These are phyloP conservation scores for Trialeurodes vaporariorum DNA, from an alignment of 1,140 invertebrate genomes.

Conservation along the genomic window DNA sequence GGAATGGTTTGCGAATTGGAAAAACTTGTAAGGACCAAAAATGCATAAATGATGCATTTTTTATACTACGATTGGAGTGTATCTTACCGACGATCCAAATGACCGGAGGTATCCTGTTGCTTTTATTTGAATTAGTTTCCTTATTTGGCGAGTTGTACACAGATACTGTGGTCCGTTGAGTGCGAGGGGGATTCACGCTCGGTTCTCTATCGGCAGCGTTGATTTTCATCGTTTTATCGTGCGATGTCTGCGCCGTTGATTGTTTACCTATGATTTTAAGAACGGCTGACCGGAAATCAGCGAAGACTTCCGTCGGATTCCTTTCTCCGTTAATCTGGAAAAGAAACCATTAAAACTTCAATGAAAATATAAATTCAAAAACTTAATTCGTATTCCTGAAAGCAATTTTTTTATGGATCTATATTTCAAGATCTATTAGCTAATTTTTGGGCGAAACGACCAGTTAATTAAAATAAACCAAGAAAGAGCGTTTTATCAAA, in stretches of 20 bases:
- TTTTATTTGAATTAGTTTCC: constrained; percentile 1
- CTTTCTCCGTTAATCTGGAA: constrained; percentile 66
- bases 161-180: background rate
- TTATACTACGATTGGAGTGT: background rate
- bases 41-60: background rate
- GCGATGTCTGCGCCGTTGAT: background rate
- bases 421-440: no score
- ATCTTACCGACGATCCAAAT: constrained; percentile 63
- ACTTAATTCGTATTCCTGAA: no score
- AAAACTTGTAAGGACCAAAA: no score
- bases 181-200: no score
- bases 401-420: no score
- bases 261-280: constrained; percentile 45
- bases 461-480: no score
- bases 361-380: no score
- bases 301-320: constrained; percentile 67
- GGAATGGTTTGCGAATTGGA: no score
- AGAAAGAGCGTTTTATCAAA: no score
- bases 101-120: constrained; percentile 33
- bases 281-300: constrained; percentile 60
- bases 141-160: constrained; percentile 15
- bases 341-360: no score
- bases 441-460: no score
- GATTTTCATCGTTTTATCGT: background rate
- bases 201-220: background rate